Base-by-base conservation (phyloP, 1,140 invertebrate species). In the Brachionus manjavacas region DNA sequence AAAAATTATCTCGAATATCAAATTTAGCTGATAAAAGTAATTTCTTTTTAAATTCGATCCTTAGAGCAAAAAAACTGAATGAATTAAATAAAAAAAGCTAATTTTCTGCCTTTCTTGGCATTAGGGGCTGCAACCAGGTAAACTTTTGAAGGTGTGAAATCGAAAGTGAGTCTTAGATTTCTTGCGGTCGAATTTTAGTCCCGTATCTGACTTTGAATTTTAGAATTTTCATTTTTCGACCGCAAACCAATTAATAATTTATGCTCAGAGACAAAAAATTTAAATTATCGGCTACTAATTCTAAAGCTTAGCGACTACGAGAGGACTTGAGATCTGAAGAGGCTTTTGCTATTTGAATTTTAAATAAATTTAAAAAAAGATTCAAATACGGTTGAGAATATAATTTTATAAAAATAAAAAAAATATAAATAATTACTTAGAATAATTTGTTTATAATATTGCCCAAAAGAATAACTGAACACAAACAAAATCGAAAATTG, bases 361-460 rank as follows among this genome's bases (percentile, higher is more conserved):
- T 66, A 25, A 31, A 68, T 12, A 25, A 39, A 72, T 20, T 72
- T 39, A 0, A 3, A 68, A 28, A 28, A 14, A 72, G 46, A 72
- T 72, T 72, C 31, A 39, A 20, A 72, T n/a, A 72, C 9, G 31
- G 8, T 20, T 72, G 39, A 72, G 39, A 72, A 72, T 39, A 39
- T 1, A 72, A 39, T 72, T 39, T 72, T 72, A 16, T 72, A 72
- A 35, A 72, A 41, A 35, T 35, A 35, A 43, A 72, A 41, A 35
- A 41, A 72, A 43, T 72, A 72, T 39, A 72, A 72, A 72, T 72
- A 41, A 72, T 72, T 41, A 41, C 39, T 72, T 72, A 35, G 35
- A 72, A 72, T 72, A 72, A 72, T 72, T 39, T 72, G 68, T 72
- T 72, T 72, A 72, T 72, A 72, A 72, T 72, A 72, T 72, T 72